Conservation (phyloP, 2,797 vertebrate genomes). For the Clangula hyemalis region DNA sequence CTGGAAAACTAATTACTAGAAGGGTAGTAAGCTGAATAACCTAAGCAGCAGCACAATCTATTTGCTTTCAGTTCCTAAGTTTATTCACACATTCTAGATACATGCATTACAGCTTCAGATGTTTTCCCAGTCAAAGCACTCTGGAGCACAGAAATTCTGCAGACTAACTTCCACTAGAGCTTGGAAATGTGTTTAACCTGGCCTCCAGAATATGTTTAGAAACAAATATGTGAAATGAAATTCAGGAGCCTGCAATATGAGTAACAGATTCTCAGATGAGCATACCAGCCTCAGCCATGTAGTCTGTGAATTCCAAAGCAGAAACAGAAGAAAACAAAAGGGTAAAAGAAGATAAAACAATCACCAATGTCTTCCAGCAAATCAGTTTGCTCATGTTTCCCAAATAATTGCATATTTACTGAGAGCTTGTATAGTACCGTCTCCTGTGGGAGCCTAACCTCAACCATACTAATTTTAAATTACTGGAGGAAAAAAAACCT, state of each 20-base stretch:
- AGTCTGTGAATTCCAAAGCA: neutral
- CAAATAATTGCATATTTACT: neutral
- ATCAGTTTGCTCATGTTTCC: neutral
- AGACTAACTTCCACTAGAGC: neutral
- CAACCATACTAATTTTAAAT: neutral
- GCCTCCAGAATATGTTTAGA: neutral
- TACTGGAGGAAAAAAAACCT: neutral
- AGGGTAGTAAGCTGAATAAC: neutral
- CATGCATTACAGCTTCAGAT: neutral
- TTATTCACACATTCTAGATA: neutral
- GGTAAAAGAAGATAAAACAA: neutral
- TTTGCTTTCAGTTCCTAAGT: neutral
- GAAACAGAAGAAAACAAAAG: neutral
- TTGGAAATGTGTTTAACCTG: neutral
- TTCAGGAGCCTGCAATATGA: neutral
- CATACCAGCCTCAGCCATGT: neutral
- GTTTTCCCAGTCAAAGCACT: neutral
- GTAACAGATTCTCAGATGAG: neutral
- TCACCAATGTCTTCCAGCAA: neutral
- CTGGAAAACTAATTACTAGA: neutral
- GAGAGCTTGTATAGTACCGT: neutral
- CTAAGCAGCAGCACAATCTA: neutral
- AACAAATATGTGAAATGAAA: neutral
- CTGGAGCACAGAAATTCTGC: neutral
- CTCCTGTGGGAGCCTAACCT: neutral